A percentile compares a stretch with the other conserved stretches of the same genome.
phyloP scores from a whole-genome alignment of 2,888 invertebrate genomes.

The Eupithecia vulgata region DNA sequence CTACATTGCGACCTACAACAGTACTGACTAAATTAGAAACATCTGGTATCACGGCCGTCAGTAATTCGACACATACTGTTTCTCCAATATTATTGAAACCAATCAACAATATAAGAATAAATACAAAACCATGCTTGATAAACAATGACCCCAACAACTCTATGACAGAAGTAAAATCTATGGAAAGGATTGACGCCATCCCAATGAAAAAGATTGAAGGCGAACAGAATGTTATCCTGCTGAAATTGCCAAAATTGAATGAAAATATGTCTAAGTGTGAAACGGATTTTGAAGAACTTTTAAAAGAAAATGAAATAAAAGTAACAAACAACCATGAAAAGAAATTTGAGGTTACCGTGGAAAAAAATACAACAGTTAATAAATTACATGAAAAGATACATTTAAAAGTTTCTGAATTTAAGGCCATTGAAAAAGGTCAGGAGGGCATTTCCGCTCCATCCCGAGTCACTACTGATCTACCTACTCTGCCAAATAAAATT shows the following conservation, averaged over 20 bases:
- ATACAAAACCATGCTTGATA: constrained; percentile 60
- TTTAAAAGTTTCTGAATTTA: constrained; percentile 39
- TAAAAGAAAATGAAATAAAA: constrained; percentile 81
- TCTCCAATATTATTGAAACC: constrained; percentile 73
- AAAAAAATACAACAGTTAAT: constrained; percentile 62
- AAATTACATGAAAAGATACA: constrained; percentile 47
- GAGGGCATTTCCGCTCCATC: constrained; percentile 10
- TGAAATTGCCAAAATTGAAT: constrained; percentile 39
- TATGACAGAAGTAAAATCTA: constrained; percentile 40
- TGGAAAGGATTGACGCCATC: constrained; percentile 43
- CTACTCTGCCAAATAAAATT: constrained; percentile 3
- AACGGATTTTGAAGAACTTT: constrained; percentile 80
- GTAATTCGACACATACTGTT: constrained; percentile 61
- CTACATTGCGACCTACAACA: constrained; percentile 66
- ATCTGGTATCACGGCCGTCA: constrained; percentile 58
- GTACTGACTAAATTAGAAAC: constrained; percentile 68
- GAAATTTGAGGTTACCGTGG: constrained; percentile 73
- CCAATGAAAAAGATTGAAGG: constrained; percentile 44
- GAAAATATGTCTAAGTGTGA: constrained; percentile 68
- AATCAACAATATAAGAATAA: constrained; percentile 58
- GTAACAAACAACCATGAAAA: constrained; percentile 72
- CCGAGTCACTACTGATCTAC: constrained; percentile 8
- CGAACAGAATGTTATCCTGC: constrained; percentile 50
- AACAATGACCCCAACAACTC: constrained; percentile 32
- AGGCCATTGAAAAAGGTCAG: constrained; percentile 40